These are phyloP conservation scores for Bergia sp. DNA, from an alignment of 92 coral and sea anemone species.

Conservation along the genomic window DNA sequence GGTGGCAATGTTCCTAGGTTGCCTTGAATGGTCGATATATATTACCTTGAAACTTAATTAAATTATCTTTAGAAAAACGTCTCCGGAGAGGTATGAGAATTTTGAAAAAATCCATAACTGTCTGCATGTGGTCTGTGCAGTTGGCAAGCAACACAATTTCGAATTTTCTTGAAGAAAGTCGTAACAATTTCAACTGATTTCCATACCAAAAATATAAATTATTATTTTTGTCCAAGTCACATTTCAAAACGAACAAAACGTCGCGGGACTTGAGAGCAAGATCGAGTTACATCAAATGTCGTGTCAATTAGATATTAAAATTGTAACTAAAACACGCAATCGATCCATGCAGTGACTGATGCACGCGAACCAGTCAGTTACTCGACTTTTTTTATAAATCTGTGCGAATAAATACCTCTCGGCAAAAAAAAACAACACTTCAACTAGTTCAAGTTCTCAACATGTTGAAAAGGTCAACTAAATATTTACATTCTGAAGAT, in stretches of 20 bases:
- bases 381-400: not conserved
- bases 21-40: too few relatives aligned
- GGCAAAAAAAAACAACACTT: not conserved
- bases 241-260: constrained; percentile 1
- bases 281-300: not conserved
- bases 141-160: too few relatives aligned
- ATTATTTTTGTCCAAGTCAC: not conserved
- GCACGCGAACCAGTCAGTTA: not conserved
- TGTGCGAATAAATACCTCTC: not conserved
- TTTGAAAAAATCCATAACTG: too few relatives aligned
- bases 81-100: too few relatives aligned
- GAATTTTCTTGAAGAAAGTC: too few relatives aligned
- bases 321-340: not conserved
- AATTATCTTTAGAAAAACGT: too few relatives aligned
- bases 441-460: not conserved
- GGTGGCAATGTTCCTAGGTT: too few relatives aligned
- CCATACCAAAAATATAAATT: too few relatives aligned
- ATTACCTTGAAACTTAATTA: too few relatives aligned
- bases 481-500: constrained; percentile 29
- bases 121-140: too few relatives aligned
- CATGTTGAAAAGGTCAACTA: constrained; percentile 13
- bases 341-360: not conserved
- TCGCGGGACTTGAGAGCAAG: not conserved
- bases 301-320: not conserved
- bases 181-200: too few relatives aligned